phyloP scores from a whole-genome alignment of 1,140 invertebrate species.

The Drosophila tropicalis region DNA sequence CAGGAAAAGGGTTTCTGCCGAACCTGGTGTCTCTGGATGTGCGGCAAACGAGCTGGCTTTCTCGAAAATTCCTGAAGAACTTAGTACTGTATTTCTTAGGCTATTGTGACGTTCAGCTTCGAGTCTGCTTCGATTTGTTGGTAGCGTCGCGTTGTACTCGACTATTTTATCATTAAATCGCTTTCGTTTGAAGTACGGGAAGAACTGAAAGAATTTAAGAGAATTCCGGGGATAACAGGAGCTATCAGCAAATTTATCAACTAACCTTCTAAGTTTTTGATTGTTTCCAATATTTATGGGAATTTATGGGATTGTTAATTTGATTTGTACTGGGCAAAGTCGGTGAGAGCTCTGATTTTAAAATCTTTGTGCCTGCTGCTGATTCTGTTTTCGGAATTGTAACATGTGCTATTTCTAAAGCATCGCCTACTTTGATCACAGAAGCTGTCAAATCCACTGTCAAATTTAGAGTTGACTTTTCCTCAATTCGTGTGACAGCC shows the following conservation, averaged over 20 bases:
- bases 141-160: constrained; percentile 90
- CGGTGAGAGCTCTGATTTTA: not conserved
- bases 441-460: not conserved
- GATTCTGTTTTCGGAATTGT: not conserved
- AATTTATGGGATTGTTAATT: constrained; percentile 8
- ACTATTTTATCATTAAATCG: constrained; percentile 99
- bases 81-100: constrained; percentile 85
- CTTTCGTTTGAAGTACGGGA: constrained; percentile 95
- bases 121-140: constrained; percentile 85
- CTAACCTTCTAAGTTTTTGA: constrained; percentile 74
- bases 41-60: constrained; percentile 65
- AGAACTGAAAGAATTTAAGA: constrained; percentile 85
- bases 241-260: constrained; percentile 7
- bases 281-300: constrained; percentile 76
- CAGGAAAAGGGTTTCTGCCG: constrained; percentile 55
- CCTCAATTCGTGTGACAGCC: not conserved
- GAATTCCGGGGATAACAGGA: not conserved
- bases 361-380: not conserved
- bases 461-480: not conserved
- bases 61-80: constrained; percentile 83
- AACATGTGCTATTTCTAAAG: not conserved
- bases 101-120: constrained; percentile 84
- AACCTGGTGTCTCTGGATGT: constrained; percentile 73
- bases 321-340: not conserved
- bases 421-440: not conserved